phyloP scores from a whole-genome alignment of 2,888 invertebrate genomes.

The Leptogaster cylindrica region DNA sequence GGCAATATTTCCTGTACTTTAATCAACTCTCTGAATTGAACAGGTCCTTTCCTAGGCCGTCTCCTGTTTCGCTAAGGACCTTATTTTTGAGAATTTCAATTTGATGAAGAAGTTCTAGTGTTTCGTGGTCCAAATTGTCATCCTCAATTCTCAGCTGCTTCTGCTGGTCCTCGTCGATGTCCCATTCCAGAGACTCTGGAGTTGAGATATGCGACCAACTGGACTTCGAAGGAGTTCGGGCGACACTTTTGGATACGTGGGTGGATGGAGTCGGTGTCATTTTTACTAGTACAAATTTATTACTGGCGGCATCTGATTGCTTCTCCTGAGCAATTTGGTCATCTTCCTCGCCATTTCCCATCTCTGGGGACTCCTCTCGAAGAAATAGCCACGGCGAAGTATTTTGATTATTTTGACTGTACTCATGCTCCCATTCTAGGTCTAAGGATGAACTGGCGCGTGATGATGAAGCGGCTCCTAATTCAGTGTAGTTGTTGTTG shows the following conservation, averaged over 20 bases:
- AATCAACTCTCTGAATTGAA: slow-evolving; percentile 44
- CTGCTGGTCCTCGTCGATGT: slow-evolving; percentile 65
- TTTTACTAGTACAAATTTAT: not conserved
- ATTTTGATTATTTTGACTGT: slow-evolving; percentile 43
- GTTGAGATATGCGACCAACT: slow-evolving; percentile 70
- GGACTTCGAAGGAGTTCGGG: slow-evolving; percentile 60
- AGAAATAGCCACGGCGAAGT: slow-evolving; percentile 43
- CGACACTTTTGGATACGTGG: slow-evolving; percentile 45
- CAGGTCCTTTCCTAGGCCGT: slow-evolving; percentile 52
- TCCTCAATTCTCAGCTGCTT: slow-evolving; percentile 59
- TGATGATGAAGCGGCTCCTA: slow-evolving; percentile 63
- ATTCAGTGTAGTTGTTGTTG: slow-evolving; percentile 42
- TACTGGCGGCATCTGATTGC: not conserved
- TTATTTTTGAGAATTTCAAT: slow-evolving; percentile 71
- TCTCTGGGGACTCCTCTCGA: slow-evolving; percentile 26
- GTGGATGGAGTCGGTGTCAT: not conserved
- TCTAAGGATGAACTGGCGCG: slow-evolving; percentile 71
- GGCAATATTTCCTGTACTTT: too few relatives aligned
- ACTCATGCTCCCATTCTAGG: slow-evolving; percentile 76
- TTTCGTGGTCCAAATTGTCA: slow-evolving; percentile 68
- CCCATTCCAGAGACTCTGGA: slow-evolving; percentile 74
- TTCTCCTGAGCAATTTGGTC: slow-evolving; percentile 22
- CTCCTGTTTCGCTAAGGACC: slow-evolving; percentile 71
- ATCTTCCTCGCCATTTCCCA: slow-evolving; percentile 36
- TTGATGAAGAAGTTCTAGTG: slow-evolving; percentile 70